A percentile compares a stretch with the other conserved stretches of the same genome.
phyloP scores from a whole-genome alignment of 2,888 invertebrate genomes.

The Campoplex capitator region DNA sequence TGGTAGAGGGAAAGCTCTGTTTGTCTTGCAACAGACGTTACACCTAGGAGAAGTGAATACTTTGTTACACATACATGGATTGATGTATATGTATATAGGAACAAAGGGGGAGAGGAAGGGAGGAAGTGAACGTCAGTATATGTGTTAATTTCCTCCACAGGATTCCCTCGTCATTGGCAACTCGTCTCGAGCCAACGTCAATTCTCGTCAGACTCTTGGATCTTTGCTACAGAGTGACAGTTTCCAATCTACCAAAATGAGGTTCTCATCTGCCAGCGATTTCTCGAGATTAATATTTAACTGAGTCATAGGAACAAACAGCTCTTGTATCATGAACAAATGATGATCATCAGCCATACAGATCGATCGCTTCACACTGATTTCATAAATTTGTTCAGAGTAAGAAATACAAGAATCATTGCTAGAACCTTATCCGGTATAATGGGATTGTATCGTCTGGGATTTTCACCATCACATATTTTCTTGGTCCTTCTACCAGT shows the following conservation, averaged over 20 bases:
- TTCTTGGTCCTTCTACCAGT: not conserved
- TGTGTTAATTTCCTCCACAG: slow-evolving; percentile 30
- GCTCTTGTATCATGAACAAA: not conserved
- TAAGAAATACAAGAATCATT: not conserved
- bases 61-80: slow-evolving; percentile 8
- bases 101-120: not conserved
- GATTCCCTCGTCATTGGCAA: slow-evolving; percentile 28
- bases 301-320: not conserved
- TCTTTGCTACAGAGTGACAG: not conserved
- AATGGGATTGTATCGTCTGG: not conserved
- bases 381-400: not conserved
- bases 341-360: not conserved
- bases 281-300: not conserved
- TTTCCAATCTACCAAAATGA: not conserved
- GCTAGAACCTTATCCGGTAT: not conserved
- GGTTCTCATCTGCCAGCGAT: not conserved
- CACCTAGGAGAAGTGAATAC: slow-evolving; percentile 41
- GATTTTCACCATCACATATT: too few species aligned
- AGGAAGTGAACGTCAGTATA: not conserved
- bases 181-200: slow-evolving; percentile 21
- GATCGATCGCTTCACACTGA: not conserved
- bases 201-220: slow-evolving; percentile 16
- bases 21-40: slow-evolving; percentile 64
- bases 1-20: slow-evolving; percentile 46
- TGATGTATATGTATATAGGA: not conserved